These are phyloP conservation scores for Mimas tiliae DNA, from an alignment of 2,888 invertebrate species.

Conservation along the genomic window DNA sequence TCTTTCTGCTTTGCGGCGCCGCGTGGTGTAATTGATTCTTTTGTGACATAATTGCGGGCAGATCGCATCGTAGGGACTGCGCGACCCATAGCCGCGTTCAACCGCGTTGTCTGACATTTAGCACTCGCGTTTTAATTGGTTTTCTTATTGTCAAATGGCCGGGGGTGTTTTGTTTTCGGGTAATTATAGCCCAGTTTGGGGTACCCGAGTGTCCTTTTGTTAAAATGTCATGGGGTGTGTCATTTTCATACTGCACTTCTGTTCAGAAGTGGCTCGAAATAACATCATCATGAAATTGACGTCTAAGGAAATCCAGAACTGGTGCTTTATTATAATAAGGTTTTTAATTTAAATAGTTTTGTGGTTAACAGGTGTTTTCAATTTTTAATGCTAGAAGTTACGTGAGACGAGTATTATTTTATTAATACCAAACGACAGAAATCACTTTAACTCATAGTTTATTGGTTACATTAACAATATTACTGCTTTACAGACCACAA, in stretches of 20 bases:
- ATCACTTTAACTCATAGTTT: too few relatives aligned
- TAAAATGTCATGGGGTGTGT: constrained; percentile 18
- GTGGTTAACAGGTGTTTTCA: too few relatives aligned
- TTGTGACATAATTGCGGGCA: constrained; percentile 73
- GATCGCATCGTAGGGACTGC: constrained; percentile 32
- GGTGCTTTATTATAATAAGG: background rate
- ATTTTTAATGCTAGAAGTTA: too few relatives aligned
- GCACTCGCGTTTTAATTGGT: constrained; percentile 62
- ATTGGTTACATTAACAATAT: too few relatives aligned
- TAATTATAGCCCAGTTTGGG: constrained; percentile 13
- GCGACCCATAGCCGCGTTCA: constrained; percentile 56
- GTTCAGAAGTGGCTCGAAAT: constrained; percentile 3
- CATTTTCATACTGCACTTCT: constrained; percentile 20
- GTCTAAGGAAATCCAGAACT: background rate
- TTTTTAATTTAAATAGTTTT: background rate
- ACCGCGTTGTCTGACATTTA: constrained; percentile 63
- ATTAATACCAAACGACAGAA: too few relatives aligned
- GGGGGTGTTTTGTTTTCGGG: constrained; percentile 42
- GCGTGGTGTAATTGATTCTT: constrained; percentile 75
- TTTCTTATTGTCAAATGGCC: constrained; percentile 57
- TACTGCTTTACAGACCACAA: too few relatives aligned
- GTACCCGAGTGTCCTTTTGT: constrained; percentile 19
- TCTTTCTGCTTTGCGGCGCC: constrained; percentile 59
- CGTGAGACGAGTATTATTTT: too few relatives aligned
- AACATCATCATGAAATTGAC: background rate